phyloP scores from a whole-genome alignment of 2,888 invertebrate genomes.

The Drosophila mercatorum region DNA sequence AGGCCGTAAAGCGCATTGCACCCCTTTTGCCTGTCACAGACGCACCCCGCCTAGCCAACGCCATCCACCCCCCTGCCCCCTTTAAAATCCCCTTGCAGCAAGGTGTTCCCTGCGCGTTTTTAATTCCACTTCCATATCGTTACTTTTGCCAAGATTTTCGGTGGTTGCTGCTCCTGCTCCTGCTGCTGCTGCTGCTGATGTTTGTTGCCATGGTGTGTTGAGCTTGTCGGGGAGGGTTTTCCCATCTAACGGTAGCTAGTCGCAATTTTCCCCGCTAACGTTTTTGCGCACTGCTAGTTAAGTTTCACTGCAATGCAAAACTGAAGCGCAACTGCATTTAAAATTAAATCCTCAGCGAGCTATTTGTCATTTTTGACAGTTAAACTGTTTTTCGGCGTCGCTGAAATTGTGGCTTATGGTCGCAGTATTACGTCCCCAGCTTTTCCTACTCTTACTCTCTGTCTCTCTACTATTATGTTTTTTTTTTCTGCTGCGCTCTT shows the following conservation, averaged over 20 bases:
- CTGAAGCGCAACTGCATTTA: constrained; percentile 63
- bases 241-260: constrained; percentile 37
- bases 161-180: constrained; percentile 54
- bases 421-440: constrained; percentile 45
- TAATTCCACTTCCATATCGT: constrained; percentile 60
- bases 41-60: constrained; percentile 36
- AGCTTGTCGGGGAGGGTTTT: constrained; percentile 26
- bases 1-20: constrained; percentile 37
- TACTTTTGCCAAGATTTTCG: constrained; percentile 54
- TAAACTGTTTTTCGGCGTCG: constrained; percentile 63
- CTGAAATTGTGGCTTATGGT: constrained; percentile 68
- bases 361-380: constrained; percentile 80
- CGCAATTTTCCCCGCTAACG: constrained; percentile 34
- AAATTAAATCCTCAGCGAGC: constrained; percentile 77
- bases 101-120: constrained; percentile 62
- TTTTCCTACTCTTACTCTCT: background rate
- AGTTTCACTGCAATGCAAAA: constrained; percentile 69
- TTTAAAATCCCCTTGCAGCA: constrained; percentile 20
- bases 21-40: constrained; percentile 32
- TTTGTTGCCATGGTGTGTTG: constrained; percentile 41
- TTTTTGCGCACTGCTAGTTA: constrained; percentile 56
- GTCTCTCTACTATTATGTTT: background rate
- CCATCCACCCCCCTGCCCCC: background rate
- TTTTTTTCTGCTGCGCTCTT: constrained; percentile 8
- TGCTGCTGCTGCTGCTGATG: constrained; percentile 1